Evolutionary conservation across 2,888 invertebrate genomes (phyloP).

Genomic region (Hymenopus coronatus): DNA sequence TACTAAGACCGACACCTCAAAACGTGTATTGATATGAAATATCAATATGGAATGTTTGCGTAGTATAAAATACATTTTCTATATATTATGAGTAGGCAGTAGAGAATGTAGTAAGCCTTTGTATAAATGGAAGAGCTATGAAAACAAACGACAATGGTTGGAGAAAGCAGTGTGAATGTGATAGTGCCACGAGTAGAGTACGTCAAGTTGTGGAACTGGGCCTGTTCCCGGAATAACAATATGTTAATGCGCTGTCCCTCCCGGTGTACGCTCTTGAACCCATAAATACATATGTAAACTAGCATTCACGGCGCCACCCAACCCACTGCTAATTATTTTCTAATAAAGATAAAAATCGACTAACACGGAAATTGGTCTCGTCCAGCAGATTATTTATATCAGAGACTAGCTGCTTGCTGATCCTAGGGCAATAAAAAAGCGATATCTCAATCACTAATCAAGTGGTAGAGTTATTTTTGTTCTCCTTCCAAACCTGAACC

Average conservation of each 20-base stretch:
- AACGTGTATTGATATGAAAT: too few species aligned
- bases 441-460: neutral
- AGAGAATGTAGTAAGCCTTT: too few species aligned
- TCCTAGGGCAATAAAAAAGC: neutral
- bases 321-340: conserved; percentile 2
- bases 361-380: conserved; percentile 15
- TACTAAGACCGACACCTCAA: too few species aligned
- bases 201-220: too few species aligned
- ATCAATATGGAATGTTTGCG: too few species aligned
- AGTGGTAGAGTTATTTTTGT: neutral
- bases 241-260: neutral
- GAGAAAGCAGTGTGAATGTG: too few species aligned
- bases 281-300: neutral
- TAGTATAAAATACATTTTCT: too few species aligned
- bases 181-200: too few species aligned
- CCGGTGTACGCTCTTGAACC: neutral
- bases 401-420: neutral
- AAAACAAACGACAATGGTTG: too few species aligned
- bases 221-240: neutral
- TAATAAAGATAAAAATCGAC: conserved; percentile 11
- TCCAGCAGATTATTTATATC: conserved; percentile 4
- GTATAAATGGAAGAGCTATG: too few species aligned
- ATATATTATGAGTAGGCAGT: too few species aligned
- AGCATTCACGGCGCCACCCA: neutral
- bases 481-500: neutral